Base-by-base conservation (phyloP, 2,113 vertebrate genomes). In the Condylura cristata region DNA sequence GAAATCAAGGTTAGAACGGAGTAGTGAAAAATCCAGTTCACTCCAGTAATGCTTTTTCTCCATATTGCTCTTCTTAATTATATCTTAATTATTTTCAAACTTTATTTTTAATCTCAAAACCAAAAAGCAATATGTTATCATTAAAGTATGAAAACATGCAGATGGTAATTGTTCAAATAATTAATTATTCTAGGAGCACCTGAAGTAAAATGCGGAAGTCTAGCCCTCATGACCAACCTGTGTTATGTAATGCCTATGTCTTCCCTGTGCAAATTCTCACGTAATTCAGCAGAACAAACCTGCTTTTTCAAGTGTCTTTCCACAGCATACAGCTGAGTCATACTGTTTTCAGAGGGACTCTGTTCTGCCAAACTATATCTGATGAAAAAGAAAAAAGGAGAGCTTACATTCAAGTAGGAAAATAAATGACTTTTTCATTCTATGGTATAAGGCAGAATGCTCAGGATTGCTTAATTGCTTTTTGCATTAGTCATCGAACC, bases 341-440 rank as follows among this genome's bases (percentile, higher is more conserved):
- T 90, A 41, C 71, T 95, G 71, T 91, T 96, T 95, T 91, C 88
- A 93, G 51, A 95, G 58, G 70, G 39, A 75, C n/a, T 89, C 37
- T 44, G 61, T 34, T 56, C 11, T 89, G 71, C 53, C 28, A 80
- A 94, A 89, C 53, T 53, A 32, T 88, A 82, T 89, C 53, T 93
- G 80, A 41, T 93, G 61, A 80, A 87, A 90, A 94, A 82, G 58
- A 96, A 83, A 96, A 51, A 92, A 92, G 74, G 88, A 79, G 53
- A 91, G 48, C 26, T 88, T 88, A 48, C 8, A 2, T 72, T 90
- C 46, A 86, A 91, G 65, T 32, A 89, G 70, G 84, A 86, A 96
- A 96, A 95, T 71, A 86, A 97, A 89, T 81, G 44, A 22, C n/a
- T 93, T 56, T 82, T 37, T 88, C 46, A 87, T 89, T 96, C 46